Conservation (phyloP, 2,888 invertebrate genomes). For the Papilio demoleus region DNA sequence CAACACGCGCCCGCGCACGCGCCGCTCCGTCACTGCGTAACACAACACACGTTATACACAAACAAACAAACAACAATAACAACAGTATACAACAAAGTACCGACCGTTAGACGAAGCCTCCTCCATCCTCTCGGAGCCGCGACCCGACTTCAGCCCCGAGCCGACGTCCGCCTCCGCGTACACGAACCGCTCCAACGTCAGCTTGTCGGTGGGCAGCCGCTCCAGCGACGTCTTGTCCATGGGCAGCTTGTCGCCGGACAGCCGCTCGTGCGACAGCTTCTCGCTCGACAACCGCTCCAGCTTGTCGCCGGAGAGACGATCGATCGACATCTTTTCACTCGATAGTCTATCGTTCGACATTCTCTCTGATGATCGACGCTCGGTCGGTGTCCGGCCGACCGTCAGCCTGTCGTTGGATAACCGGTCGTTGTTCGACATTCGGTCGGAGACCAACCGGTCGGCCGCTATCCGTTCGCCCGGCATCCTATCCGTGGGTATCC, state of each 20-base stretch:
- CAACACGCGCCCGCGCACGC: constrained; percentile 55
- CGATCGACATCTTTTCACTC: constrained; percentile 55
- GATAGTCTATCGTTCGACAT: constrained; percentile 55
- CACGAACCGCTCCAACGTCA: constrained; percentile 57
- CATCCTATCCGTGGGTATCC: constrained; percentile 47
- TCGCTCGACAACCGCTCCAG: constrained; percentile 49
- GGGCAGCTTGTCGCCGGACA: constrained; percentile 58
- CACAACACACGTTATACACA: too few species aligned
- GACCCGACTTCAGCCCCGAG: constrained; percentile 64
- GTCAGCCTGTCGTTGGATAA: constrained; percentile 47
- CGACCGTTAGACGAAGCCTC: constrained; percentile 70
- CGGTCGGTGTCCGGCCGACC: constrained; percentile 39
- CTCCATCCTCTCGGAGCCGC: constrained; percentile 67
- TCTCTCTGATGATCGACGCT: constrained; percentile 45
- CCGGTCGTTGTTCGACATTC: constrained; percentile 45
- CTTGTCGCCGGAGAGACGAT: constrained; percentile 52
- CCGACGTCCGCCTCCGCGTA: constrained; percentile 77
- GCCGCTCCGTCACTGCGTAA: constrained; percentile 50
- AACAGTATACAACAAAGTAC: too few species aligned
- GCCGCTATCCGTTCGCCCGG: constrained; percentile 47
- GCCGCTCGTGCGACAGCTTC: constrained; percentile 53
- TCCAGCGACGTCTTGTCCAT: constrained; percentile 55
- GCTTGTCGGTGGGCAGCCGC: constrained; percentile 50
- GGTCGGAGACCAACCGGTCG: constrained; percentile 49
- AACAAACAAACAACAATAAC: too few species aligned